Base-by-base conservation (phyloP, 2,888 invertebrate species). In the Atethmia centrago region DNA sequence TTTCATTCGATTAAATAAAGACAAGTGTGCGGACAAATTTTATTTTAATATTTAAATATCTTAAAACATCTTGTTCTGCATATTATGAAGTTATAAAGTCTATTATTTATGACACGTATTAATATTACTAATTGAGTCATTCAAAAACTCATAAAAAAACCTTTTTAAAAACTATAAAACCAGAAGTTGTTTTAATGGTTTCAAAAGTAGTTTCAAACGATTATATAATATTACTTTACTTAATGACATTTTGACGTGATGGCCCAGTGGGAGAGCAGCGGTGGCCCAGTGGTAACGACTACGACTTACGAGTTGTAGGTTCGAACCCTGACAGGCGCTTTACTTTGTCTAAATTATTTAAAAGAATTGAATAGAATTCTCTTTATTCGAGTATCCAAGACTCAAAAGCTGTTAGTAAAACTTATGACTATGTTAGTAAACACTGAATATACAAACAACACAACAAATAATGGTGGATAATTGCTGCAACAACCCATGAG, bases 61-160 rank as follows among this genome's bases (percentile, higher is more conserved):
- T 31, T 42, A 25, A 9, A 53, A 61, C 47, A 31, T 12, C n/a
- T 31, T 12, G 3, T 31, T n/a, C 16, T 47, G 3, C 2, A 47
- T 47, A 10, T 14, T n/a, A 40, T 49, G 2, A 76, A 68, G 59
- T 31, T 55, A 55, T 31, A 42, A 61, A 28, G 2, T 25, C 16
- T n/a, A n/a, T n/a, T n/a, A n/a, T n/a, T n/a, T n/a, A n/a, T n/a
- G n/a, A n/a, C n/a, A n/a, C 4, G 0, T 40, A 49, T 53, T 59
- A 78, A 19, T 40, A 14, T 25, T 3, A 78, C 25, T 65, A 61
- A 77, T 72, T 61, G 42, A 72, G 14, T 1, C n/a, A 65, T 55
- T 49, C 21, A 42, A 49, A 8, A 31, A 9, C 16, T 42, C 49
- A 47, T 71, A 53, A 59, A 74, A 45, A 40, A 21, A 3, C 16